Conservation (phyloP, 2,888 invertebrate species). For the Eristalinus sepulchralis region DNA sequence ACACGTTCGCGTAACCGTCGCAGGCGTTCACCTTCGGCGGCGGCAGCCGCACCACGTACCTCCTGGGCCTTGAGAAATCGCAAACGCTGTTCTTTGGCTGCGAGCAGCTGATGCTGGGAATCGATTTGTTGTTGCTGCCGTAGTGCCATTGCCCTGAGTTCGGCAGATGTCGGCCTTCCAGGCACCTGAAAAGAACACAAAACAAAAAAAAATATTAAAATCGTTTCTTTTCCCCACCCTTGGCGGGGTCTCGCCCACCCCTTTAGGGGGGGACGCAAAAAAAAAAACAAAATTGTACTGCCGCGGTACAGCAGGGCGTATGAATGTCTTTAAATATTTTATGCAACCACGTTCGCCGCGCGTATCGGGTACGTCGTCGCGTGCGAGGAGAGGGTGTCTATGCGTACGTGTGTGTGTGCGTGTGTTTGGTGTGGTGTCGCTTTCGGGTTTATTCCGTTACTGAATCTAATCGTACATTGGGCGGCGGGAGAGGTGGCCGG, state of each 20-base stretch:
- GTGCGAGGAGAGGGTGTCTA: not conserved
- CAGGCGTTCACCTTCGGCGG: slow-evolving; percentile 93
- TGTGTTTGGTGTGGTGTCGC: slow-evolving; percentile 37
- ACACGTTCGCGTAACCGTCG: slow-evolving; percentile 94
- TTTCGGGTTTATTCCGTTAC: slow-evolving; percentile 43
- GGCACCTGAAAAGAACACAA: slow-evolving; percentile 86
- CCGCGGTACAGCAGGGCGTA: slow-evolving; percentile 45
- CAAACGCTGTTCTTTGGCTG: slow-evolving; percentile 95
- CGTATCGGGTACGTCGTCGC: not conserved
- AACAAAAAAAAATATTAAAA: slow-evolving; percentile 38
- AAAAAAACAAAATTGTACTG: slow-evolving; percentile 21
- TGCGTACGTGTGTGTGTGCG: not conserved
- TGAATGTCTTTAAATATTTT: slow-evolving; percentile 49
- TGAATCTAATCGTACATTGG: slow-evolving; percentile 45
- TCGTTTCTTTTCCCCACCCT: slow-evolving; percentile 7
- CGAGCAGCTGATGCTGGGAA: slow-evolving; percentile 94
- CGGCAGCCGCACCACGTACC: slow-evolving; percentile 82
- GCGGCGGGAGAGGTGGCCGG: not conserved
- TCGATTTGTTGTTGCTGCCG: slow-evolving; percentile 99
- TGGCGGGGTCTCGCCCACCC: not conserved
- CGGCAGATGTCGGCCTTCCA: slow-evolving; percentile 95
- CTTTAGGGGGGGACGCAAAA: not conserved
- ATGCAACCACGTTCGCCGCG: slow-evolving; percentile 45
- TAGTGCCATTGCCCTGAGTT: slow-evolving; percentile 98
- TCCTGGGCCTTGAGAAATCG: slow-evolving; percentile 97